A percentile compares a stretch with the other conserved stretches of the same genome.
Evolutionary conservation across 1,140 invertebrate genomes (phyloP).

Genomic region (Cydia splendana): DNA sequence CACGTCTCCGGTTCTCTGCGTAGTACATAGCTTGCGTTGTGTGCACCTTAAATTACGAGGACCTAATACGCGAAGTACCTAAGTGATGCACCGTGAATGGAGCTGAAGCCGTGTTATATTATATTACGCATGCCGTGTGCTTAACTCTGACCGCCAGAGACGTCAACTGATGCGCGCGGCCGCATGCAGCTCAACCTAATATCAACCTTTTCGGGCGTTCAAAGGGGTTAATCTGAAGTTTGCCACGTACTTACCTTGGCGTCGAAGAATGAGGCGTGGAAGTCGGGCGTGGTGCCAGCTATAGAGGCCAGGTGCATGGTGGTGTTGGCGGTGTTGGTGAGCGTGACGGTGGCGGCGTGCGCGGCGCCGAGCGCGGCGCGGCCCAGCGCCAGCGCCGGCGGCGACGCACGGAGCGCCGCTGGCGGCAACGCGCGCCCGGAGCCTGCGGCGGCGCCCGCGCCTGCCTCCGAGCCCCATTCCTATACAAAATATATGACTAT

Average conservation of each 20-base stretch:
- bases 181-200: too few relatives aligned
- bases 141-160: too few relatives aligned
- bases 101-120: too few relatives aligned
- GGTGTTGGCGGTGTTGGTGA: slow-evolving; percentile 67
- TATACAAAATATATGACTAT: slow-evolving; percentile 33
- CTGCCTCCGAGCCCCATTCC: slow-evolving; percentile 62
- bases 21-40: too few relatives aligned
- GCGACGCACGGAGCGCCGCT: slow-evolving; percentile 33
- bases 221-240: not conserved
- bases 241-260: slow-evolving; percentile 60
- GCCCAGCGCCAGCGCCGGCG: slow-evolving; percentile 25
- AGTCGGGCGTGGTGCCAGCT: slow-evolving; percentile 69
- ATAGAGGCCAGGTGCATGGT: slow-evolving; percentile 72
- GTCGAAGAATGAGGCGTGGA: slow-evolving; percentile 73
- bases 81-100: too few relatives aligned
- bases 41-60: too few relatives aligned
- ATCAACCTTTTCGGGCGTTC: too few relatives aligned
- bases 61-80: too few relatives aligned
- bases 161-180: too few relatives aligned
- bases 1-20: too few relatives aligned
- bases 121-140: too few relatives aligned
- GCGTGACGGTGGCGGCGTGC: slow-evolving; percentile 58
- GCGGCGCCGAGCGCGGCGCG: slow-evolving; percentile 54
- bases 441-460: slow-evolving; percentile 45
- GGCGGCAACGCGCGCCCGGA: slow-evolving; percentile 46